A percentile compares a stretch with the other conserved stretches of the same genome.
These are phyloP conservation scores for Nomia melanderi DNA, from an alignment of 1,140 invertebrate genomes.

Conservation along the genomic window DNA sequence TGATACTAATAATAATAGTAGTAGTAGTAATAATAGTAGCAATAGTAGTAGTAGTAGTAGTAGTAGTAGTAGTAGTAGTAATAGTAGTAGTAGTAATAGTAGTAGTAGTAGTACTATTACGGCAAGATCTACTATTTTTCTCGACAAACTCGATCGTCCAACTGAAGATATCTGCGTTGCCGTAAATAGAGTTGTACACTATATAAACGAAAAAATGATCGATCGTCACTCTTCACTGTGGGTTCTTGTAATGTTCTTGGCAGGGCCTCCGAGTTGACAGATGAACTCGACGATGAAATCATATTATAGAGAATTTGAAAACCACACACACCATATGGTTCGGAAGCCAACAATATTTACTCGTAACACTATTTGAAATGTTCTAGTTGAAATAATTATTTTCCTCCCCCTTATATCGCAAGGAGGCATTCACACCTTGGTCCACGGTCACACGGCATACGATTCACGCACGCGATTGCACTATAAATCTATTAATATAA, in stretches of 20 bases:
- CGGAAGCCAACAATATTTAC: constrained; percentile 64
- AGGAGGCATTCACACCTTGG: constrained; percentile 76
- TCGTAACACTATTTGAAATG: constrained; percentile 62
- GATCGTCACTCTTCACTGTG: constrained; percentile 33
- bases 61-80: constrained; percentile 24
- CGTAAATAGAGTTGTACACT: constrained; percentile 34
- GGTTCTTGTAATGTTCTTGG: constrained; percentile 59
- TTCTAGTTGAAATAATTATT: constrained; percentile 69
- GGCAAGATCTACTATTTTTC: constrained; percentile 39
- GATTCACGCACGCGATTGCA: constrained; percentile 77
- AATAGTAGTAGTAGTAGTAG: constrained; percentile 16
- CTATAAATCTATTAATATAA: constrained; percentile 79
- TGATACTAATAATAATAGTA: not conserved
- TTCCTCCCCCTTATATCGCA: constrained; percentile 30
- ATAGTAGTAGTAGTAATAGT: constrained; percentile 11
- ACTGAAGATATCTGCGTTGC: constrained; percentile 38
- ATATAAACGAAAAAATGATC: constrained; percentile 20
- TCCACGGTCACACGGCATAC: constrained; percentile 76
- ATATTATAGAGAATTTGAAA: constrained; percentile 60
- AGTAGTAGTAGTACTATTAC: constrained; percentile 41
- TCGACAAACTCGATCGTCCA: constrained; percentile 25
- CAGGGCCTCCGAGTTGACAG: constrained; percentile 60
- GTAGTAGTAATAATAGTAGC: constrained; percentile 12
- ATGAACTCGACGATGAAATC: constrained; percentile 59
- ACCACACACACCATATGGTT: constrained; percentile 53